phyloP scores from a whole-genome alignment of 2,888 invertebrate genomes.

The Acrobeloides nanus region DNA sequence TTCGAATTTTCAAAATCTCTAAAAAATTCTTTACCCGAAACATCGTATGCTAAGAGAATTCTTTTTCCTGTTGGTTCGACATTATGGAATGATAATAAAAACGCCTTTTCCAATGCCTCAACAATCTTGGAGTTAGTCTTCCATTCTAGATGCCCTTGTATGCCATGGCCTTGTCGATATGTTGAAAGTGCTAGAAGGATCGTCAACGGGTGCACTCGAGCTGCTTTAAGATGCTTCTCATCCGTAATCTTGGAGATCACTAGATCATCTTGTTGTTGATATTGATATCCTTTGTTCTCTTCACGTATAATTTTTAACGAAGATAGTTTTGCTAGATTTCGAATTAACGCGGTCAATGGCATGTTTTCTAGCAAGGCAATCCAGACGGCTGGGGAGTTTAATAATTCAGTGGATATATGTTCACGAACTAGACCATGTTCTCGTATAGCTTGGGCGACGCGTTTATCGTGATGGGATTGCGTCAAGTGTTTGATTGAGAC shows the following conservation, averaged over 20 bases:
- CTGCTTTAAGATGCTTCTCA: conserved; percentile 38
- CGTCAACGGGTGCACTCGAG: conserved; percentile 54
- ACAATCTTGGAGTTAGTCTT: conserved; percentile 9
- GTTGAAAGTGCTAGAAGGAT: conserved; percentile 48
- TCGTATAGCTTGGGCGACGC: conserved; percentile 16
- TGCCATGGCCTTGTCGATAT: conserved; percentile 43
- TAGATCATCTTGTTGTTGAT: too few species aligned
- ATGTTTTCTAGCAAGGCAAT: conserved; percentile 52
- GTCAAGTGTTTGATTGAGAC: conserved; percentile 5
- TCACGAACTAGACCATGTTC: conserved; percentile 61
- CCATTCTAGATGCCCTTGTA: not conserved
- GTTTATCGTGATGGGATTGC: too few species aligned
- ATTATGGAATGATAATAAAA: conserved; percentile 55
- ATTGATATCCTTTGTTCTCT: conserved; percentile 21
- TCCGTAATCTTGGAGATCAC: conserved; percentile 42
- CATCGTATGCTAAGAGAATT: conserved; percentile 62
- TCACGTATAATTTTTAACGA: conserved; percentile 43
- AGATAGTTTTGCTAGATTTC: conserved; percentile 55
- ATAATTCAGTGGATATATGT: conserved; percentile 66
- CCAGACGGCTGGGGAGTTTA: conserved; percentile 59
- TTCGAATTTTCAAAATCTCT: conserved; percentile 25
- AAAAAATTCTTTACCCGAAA: conserved; percentile 55
- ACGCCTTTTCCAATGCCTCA: conserved; percentile 21
- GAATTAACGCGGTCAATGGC: conserved; percentile 56
- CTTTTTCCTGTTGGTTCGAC: conserved; percentile 59